Base-by-base conservation (phyloP, 2,888 invertebrate species). In the Autographa pulchrina region DNA sequence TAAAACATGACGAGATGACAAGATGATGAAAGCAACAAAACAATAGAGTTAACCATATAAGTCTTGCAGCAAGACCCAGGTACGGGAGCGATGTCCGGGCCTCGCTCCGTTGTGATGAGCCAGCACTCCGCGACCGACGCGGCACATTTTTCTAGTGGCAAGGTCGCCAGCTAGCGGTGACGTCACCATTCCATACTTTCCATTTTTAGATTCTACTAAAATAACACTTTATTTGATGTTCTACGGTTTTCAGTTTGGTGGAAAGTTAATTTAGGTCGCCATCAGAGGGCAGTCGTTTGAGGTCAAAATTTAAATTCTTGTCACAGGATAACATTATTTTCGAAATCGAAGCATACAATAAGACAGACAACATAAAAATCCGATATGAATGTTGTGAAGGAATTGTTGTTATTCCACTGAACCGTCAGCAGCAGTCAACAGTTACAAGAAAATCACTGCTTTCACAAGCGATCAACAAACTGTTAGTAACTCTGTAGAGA, bases 91-190 rank as follows among this genome's bases (percentile, higher is more conserved):
- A 86, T 83, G 85, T 67, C 83, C 84, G 82, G 85, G 84, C 88
- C 82, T 80, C 80, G 78, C 80, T 59, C 65, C 77, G 87, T 88
- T 86, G 88, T 94, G 94, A 93, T 94, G 94, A 94, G 93, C 91
- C 89, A 93, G 94, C 94, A 87, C 81, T 86, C 90, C 82, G 86
- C 86, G 88, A 81, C 90, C 94, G 91, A 94, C 95, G 93, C 94
- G 94, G 96, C 96, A 96, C 94, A 96, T 96, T 96, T 96, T 96
- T 96, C 94, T 93, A 95, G 95, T 93, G 86, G 93, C 96, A 96
- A 96, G 96, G 96, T 96, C 96, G 94, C 85, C 86, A 88, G 90
- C 91, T 89, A 88, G 86, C 88, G 82, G 82, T 95, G 93, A 95
- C 95, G 95, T 95, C 95, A 94, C 90, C 85, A 86, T 86, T 88